These are phyloP conservation scores for Craterocephalus amniculus DNA, from an alignment of 2,797 vertebrate genomes.

Conservation along the genomic window DNA sequence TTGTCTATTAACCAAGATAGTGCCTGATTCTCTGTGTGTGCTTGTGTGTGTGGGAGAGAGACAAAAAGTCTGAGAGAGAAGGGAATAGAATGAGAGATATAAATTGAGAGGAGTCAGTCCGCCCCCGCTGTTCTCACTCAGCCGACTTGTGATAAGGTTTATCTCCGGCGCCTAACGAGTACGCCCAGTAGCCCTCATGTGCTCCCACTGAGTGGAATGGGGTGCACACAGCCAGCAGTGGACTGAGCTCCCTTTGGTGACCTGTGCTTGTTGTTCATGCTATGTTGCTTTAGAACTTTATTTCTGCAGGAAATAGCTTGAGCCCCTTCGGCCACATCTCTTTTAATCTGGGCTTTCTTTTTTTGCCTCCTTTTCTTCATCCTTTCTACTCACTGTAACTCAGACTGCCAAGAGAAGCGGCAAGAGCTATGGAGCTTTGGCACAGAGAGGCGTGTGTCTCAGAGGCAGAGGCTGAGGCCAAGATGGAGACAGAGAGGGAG, in stretches of 20 bases:
- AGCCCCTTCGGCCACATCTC: constrained; percentile 69
- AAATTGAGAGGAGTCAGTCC: constrained; percentile 62
- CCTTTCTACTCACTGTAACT: constrained; percentile 72
- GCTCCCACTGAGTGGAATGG: constrained; percentile 49
- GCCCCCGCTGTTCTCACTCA: constrained; percentile 65
- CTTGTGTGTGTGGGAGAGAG: constrained; percentile 16
- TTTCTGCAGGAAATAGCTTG: constrained; percentile 68
- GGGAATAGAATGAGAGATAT: constrained; percentile 56
- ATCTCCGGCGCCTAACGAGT: constrained; percentile 74
- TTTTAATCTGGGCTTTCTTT: constrained; percentile 74
- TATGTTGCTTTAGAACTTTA: constrained; percentile 66
- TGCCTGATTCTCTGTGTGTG: constrained; percentile 22
- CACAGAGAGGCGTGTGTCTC: constrained; percentile 68
- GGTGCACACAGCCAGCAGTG: constrained; percentile 39
- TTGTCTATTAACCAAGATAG: constrained; percentile 61
- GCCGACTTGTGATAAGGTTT: constrained; percentile 74
- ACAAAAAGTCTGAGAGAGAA: constrained; percentile 11
- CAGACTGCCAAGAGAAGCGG: constrained; percentile 70
- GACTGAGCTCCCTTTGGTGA: constrained; percentile 63
- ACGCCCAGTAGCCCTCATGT: constrained; percentile 56
- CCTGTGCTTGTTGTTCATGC: constrained; percentile 63
- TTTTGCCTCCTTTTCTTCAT: constrained; percentile 63
- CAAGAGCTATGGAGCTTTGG: constrained; percentile 71
- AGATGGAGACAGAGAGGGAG: constrained; percentile 64
- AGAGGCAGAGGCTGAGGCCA: constrained; percentile 68